Evolutionary conservation across 2,888 invertebrate species (phyloP), one percentile per base, ranked within the genome.

Genomic region (Cetonia aurata): DNA sequence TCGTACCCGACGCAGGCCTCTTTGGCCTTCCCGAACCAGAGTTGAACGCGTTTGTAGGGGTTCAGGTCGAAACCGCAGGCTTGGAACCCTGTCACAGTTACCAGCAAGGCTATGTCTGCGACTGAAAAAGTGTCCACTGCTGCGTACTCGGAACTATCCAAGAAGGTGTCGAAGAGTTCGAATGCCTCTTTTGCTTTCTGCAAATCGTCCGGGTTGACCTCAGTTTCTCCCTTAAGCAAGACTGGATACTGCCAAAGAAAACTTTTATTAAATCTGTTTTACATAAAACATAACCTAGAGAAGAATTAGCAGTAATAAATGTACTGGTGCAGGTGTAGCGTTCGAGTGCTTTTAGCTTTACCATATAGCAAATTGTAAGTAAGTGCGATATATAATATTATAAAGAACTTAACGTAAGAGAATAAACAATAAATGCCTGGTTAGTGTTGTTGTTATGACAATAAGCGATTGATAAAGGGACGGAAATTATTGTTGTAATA

Each of bases 101-200:
- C 89, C 41, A 91, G 85, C 59, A 95, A 81, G 42, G 90, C 85
- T 46, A 94, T 86, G 83, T 96, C 96, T 6, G 96, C 95, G 15
- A 96, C 82, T 17, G 95, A 94, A 66, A 94, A 85, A 69, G 86
- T 86, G 71, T 90, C 87, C 1, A 94, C 95, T n/a, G 93, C 93
- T 42, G 86, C 89, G 84, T 89, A 96, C 74, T 89, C 87, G 77
- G 91, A 88, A 0, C 90, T 90, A 52, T 90, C 90, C 41, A 95
- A 86, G 86, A 92, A 92, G 13, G 83, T 88, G 77, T 95, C 90
- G 44, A 95, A 84, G 74, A 91, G 89, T 41, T 87, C 87, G 60
- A 93, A 86, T 1, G 91, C 91, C 1, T 90, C 88, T 50, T 90
- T 89, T 48, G 93, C 86, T 80, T 91, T 92, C 75, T 90, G 88